Percentiles rank a stretch among this genome's conserved stretches.
phyloP scores from a whole-genome alignment of 1,140 invertebrate genomes.

The Anastrepha ludens region DNA sequence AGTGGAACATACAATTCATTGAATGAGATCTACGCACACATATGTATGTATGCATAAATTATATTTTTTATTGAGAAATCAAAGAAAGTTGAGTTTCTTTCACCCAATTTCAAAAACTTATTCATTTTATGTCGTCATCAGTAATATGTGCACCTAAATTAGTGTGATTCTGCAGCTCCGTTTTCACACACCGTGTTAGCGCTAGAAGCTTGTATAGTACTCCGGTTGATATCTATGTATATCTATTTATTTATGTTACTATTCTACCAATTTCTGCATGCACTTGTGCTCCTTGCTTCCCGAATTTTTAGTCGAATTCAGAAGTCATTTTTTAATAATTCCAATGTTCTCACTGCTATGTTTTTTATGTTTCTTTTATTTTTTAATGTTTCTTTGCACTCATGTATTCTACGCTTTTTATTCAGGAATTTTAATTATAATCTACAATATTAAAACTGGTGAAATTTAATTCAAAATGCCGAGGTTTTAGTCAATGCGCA shows the following conservation, averaged over 20 bases:
- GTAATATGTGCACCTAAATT: neutral
- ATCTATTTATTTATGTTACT: no score
- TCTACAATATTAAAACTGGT: neutral
- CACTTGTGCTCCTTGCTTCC: no score
- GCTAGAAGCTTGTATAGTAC: no score
- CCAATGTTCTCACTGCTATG: neutral
- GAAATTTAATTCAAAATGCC: neutral
- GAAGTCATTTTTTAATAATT: no score
- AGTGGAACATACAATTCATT: neutral
- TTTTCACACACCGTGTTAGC: no score
- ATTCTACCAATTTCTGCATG: no score
- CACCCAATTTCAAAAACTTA: neutral
- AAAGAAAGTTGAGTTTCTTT: constrained; percentile 26
- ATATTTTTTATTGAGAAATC: neutral
- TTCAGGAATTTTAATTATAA: neutral
- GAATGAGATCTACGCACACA: neutral
- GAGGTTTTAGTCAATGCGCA: neutral
- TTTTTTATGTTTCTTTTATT: neutral
- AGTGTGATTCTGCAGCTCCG: neutral
- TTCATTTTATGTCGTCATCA: neutral
- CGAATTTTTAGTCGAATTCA: no score
- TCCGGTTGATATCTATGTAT: no score
- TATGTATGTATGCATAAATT: neutral
- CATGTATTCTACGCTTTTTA: neutral
- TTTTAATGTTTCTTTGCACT: neutral